A percentile compares a stretch with the other conserved stretches of the same genome.
phyloP scores from a whole-genome alignment of 2,797 vertebrate genomes.

The Phoxinus dragarum region DNA sequence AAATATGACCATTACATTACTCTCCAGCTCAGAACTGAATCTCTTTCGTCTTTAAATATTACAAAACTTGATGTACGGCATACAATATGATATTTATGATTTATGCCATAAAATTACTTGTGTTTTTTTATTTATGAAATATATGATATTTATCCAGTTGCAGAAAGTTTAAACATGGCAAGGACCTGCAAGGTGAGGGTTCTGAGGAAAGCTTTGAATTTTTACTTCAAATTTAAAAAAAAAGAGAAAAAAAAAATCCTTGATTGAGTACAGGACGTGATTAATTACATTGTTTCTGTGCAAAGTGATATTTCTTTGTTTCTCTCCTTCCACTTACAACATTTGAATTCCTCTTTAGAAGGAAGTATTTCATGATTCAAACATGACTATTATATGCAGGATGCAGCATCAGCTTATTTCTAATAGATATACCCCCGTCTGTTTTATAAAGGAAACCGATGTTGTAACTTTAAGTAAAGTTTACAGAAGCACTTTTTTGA shows the following conservation, averaged over 20 bases:
- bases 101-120: no score
- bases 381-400: neutral
- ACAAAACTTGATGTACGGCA: neutral
- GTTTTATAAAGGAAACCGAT: neutral
- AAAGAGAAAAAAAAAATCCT: neutral
- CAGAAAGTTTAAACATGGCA: neutral
- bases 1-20: neutral
- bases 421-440: neutral
- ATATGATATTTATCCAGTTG: neutral
- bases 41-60: neutral
- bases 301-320: neutral
- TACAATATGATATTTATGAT: neutral
- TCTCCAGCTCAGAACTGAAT: neutral
- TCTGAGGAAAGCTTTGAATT: neutral
- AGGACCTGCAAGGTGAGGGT: neutral
- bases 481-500: neutral
- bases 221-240: neutral
- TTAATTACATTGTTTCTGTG: neutral
- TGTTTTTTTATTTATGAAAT: no score
- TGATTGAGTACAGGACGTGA: slow-evolving; percentile 24
- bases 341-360: neutral
- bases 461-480: neutral
- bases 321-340: neutral
- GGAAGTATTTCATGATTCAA: neutral
- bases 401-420: slow-evolving; percentile 31